Conservation (phyloP, 2,797 vertebrate species). For the Lepus townsendii region DNA sequence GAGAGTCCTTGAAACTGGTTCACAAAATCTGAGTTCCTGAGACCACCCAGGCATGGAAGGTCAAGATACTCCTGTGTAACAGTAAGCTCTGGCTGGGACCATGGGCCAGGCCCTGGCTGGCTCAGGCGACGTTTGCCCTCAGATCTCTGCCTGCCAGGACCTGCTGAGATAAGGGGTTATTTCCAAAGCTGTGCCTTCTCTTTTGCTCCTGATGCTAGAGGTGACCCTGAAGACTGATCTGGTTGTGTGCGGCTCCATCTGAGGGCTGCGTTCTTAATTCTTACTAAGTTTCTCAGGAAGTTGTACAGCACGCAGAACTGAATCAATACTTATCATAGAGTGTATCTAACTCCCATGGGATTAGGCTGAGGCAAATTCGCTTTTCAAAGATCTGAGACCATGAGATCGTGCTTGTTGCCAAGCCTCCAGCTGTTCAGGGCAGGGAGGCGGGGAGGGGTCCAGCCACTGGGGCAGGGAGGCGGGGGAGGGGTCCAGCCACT, state of each 20-base stretch:
- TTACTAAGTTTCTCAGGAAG: constrained; percentile 65
- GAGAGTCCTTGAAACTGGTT: constrained; percentile 3
- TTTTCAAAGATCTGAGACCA: constrained; percentile 70
- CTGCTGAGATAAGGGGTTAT: background rate
- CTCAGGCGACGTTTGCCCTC: background rate
- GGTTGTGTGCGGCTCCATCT: constrained; percentile 31
- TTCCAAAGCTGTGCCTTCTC: background rate
- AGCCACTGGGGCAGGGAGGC: background rate
- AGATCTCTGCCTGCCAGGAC: background rate
- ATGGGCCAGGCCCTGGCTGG: constrained; percentile 34
- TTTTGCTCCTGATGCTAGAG: constrained; percentile 18
- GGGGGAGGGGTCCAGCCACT: background rate
- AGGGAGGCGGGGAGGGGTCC: background rate
- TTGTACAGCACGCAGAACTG: constrained; percentile 18
- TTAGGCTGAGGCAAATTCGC: constrained; percentile 67
- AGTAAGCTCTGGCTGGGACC: background rate
- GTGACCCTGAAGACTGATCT: background rate
- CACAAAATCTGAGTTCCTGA: background rate
- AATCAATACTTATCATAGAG: constrained; percentile 66
- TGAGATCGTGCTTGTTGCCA: constrained; percentile 55
- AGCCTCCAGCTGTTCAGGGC: background rate
- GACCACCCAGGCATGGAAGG: background rate
- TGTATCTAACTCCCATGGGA: constrained; percentile 61
- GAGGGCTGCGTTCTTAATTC: constrained; percentile 24
- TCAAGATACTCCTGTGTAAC: constrained; percentile 39